Evolutionary conservation across 2,888 invertebrate species (phyloP), one percentile per base, ranked within the genome.

Genomic region (Meiosimyza platycephala): DNA sequence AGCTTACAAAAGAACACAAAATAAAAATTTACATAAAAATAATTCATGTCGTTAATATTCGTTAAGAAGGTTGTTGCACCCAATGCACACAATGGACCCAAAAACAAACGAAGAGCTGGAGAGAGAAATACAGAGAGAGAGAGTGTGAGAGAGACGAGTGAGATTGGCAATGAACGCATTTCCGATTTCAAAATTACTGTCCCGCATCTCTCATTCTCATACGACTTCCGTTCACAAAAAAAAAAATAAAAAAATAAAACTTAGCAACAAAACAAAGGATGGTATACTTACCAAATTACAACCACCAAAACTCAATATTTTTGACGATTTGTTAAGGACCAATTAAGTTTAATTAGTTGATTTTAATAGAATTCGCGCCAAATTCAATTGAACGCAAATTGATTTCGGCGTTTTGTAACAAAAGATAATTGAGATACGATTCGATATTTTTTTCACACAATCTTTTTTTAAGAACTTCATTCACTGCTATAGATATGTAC

Each of bases 161-260:
- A 50, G 67, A 54, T 62, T 50, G 18, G 51, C 51, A 50, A 28
- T 51, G 48, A 50, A 51, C 51, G 71, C 71, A 71, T 54, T 71
- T 71, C 63, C 71, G 64, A 54, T 64, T 71, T 64, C 57, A 12
- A 52, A 71, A 71, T 66, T n/a, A n/a, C 9, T 22, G 54, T 40
- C 52, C 22, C 54, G 28, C 40, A 22, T 40, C 15, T 65, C 51
- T 16, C 47, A 63, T 18, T 16, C 55, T 55, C 55, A 63, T 40
- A 47, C 63, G n/a, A 40, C 9, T 40, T 63, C 63, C 63, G 63
- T 18, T 18, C 40, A 40, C n/a, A 47, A 47, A 15, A 9, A 63
- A 47, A 63, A 40, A 40, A 47, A 7, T 9, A 40, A 6, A 1
- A 40, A 1, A 9, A 40, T 2, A 28, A 15, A 22, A 33, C 22